Conservation (phyloP, 2,797 vertebrate genomes). For the Phalloptychus januarius region DNA sequence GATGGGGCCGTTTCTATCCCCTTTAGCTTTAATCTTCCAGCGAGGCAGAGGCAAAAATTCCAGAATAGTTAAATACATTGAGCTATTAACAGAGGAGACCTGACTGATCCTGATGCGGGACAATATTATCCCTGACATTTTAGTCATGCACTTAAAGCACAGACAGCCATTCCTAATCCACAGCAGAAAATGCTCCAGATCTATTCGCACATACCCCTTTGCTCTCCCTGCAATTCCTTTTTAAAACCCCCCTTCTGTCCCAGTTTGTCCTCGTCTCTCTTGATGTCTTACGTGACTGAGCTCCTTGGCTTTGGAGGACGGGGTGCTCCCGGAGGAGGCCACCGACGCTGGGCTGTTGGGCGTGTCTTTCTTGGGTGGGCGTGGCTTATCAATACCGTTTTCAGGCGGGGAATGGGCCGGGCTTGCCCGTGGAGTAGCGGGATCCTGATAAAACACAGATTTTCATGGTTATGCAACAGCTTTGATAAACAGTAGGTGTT, state of each 20-base stretch:
- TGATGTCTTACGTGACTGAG: conserved; percentile 92
- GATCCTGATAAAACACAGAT: conserved; percentile 83
- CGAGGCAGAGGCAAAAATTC: conserved; percentile 67
- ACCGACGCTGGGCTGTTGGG: conserved; percentile 97
- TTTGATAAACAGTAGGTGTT: not conserved
- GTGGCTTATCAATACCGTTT: conserved; percentile 96
- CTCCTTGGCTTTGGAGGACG: conserved; percentile 99
- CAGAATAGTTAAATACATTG: conserved; percentile 81
- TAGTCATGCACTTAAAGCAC: conserved; percentile 82
- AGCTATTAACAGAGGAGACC: conserved; percentile 80
- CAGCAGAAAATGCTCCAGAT: conserved; percentile 68
- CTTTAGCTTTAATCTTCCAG: conserved; percentile 80
- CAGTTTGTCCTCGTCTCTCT: conserved; percentile 54
- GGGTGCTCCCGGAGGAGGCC: conserved; percentile 97
- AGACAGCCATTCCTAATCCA: conserved; percentile 79
- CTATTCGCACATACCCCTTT: conserved; percentile 70
- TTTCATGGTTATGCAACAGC: conserved; percentile 1
- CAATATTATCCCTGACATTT: conserved; percentile 82
- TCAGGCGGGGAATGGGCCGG: conserved; percentile 96
- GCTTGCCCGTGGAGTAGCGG: conserved; percentile 93
- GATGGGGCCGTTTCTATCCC: conserved; percentile 79
- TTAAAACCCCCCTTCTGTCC: conserved; percentile 63
- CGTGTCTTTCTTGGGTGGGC: conserved; percentile 96
- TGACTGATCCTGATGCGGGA: conserved; percentile 80
- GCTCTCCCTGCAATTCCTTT: conserved; percentile 56